Conservation (phyloP, 2,888 invertebrate species). For the Dynastes tityus region DNA sequence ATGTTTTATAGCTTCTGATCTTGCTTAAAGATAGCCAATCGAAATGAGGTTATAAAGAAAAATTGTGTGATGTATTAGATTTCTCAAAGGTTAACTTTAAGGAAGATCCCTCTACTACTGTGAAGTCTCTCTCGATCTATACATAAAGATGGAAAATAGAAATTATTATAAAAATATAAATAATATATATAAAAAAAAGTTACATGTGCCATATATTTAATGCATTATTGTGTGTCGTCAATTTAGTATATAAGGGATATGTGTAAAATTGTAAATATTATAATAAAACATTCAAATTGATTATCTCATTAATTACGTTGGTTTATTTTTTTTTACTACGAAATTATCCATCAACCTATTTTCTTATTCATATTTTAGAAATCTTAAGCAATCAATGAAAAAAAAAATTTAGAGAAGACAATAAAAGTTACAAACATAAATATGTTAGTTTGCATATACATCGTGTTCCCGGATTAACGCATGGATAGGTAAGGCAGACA, state of each 20-base stretch:
- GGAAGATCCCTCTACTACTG: slow-evolving; percentile 38
- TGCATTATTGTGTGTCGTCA: slow-evolving; percentile 66
- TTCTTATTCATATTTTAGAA: too few species aligned
- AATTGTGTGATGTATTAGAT: background rate
- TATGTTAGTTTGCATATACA: too few species aligned
- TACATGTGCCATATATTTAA: slow-evolving; percentile 66
- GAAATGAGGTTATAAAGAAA: background rate
- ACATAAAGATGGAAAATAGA: slow-evolving; percentile 43
- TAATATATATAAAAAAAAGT: slow-evolving; percentile 56
- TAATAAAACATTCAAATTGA: slow-evolving; percentile 59
- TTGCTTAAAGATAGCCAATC: slow-evolving; percentile 51
- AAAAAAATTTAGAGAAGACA: too few species aligned
- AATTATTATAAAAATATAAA: slow-evolving; percentile 52
- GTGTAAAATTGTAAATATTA: slow-evolving; percentile 67
- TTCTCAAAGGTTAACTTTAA: slow-evolving; percentile 25
- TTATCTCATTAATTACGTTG: slow-evolving; percentile 22
- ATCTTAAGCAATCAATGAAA: too few species aligned
- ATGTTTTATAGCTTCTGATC: slow-evolving; percentile 50
- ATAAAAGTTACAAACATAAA: too few species aligned
- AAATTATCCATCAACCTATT: too few species aligned
- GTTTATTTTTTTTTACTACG: background rate
- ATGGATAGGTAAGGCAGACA: too few species aligned
- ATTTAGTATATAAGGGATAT: slow-evolving; percentile 61
- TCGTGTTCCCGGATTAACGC: too few species aligned
- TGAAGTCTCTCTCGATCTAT: slow-evolving; percentile 37